Evolutionary conservation across 2,888 invertebrate genomes (phyloP), one percentile per base, ranked within the genome.

Genomic region (Nomada ruficornis): DNA sequence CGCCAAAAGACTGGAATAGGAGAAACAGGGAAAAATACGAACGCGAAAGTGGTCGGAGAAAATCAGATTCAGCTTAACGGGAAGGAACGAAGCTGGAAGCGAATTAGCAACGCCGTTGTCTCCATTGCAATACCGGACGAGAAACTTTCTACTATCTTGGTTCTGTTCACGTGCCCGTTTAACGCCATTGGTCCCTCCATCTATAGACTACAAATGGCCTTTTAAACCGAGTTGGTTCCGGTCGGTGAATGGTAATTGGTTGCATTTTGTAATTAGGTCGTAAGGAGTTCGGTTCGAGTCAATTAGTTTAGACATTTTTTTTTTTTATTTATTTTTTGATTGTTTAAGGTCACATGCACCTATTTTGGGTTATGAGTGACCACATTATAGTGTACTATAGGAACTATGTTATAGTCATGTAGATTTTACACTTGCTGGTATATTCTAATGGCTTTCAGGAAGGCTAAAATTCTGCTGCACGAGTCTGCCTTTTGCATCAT

Each of bases 51-150:
- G 42, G 72, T 70, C 69, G 70, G 67, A 65, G 69, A 79, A 77
- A 84, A 84, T 84, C 81, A 84, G 82, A 73, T 86, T 77, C 50
- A 57, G 77, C 55, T 86, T 82, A 84, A 81, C 65, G 60, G 44
- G 44, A 57, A 59, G 67, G 59, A 52, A 77, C 44, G 64, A 76
- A 60, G 36, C 20, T 44, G 36, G 52, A 63, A 55, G 67, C 73
- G 65, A 80, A 73, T 63, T 59, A 57, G 15, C 57, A 47, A 44
- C 52, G n/a, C 13, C 64, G 62, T 73, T 75, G 74, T 75, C 74
- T 67, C 65, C 69, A 64, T 81, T 71, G 54, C 44, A 57, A 55
- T 73, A 77, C 57, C 42, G 44, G 23, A 15, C 64, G 36, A 67
- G 50, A 10, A 23, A 47, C 44, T 18, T 60, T 55, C 47, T 20